Conservation (phyloP, 1,140 invertebrate genomes). For the Diorhabda carinulata region DNA sequence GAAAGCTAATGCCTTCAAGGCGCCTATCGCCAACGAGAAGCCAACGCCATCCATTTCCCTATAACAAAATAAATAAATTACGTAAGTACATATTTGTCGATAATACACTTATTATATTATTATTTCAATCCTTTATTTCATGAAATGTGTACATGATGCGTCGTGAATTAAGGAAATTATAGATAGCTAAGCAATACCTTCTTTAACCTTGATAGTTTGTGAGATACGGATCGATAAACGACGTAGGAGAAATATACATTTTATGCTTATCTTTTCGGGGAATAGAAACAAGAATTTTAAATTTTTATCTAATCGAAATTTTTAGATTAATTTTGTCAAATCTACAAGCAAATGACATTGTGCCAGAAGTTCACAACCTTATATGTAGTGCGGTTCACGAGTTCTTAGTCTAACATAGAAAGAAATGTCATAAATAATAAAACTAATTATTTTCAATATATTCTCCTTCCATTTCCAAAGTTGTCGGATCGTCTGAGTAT, state of each 20-base stretch:
- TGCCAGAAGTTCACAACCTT: no score
- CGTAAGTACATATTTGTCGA: background rate
- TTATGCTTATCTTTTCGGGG: background rate
- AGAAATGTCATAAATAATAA: no score
- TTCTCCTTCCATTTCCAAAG: no score
- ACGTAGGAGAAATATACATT: background rate
- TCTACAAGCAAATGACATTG: no score
- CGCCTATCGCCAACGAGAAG: slow-evolving; percentile 67
- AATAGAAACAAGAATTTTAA: no score
- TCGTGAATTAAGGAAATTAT: background rate
- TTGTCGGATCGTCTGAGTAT: no score
- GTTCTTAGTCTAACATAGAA: no score
- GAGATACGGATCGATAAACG: background rate
- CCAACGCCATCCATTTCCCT: slow-evolving; percentile 75
- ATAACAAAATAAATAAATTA: slow-evolving; percentile 40
- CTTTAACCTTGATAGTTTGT: no score
- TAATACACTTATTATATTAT: background rate
- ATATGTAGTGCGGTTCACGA: no score
- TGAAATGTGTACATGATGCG: background rate
- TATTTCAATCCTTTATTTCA: background rate
- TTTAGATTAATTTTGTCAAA: no score
- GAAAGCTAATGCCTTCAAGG: slow-evolving; percentile 72
- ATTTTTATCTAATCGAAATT: no score
- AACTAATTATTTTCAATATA: no score
- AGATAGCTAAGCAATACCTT: background rate